Conservation (phyloP, 1,140 invertebrate species). For the Saccostrea glomerata region DNA sequence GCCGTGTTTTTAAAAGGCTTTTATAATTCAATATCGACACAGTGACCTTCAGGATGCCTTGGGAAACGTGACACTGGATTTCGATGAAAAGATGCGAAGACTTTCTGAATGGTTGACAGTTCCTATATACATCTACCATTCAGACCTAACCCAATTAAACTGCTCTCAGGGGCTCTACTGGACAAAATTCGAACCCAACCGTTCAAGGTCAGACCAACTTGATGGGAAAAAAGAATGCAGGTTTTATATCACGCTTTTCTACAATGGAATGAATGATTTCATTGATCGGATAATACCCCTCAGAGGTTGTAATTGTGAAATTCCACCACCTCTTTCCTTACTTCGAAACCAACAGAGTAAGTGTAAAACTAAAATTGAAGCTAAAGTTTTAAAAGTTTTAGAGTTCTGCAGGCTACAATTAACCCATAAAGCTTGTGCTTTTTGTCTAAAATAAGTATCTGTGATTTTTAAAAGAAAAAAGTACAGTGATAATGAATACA, state of each 20-base stretch:
- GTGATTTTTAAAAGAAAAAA: no score
- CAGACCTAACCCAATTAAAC: neutral
- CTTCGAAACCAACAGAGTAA: conserved; percentile 5
- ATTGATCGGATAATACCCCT: neutral
- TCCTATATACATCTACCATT: conserved; percentile 25
- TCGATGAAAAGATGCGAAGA: neutral
- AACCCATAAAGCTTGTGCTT: no score
- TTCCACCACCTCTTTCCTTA: conserved; percentile 11
- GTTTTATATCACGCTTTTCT: conserved; percentile 21
- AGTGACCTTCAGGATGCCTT: neutral
- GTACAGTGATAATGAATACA: no score
- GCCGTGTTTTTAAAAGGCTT: no score
- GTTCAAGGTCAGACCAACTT: neutral
- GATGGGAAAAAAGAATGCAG: neutral
- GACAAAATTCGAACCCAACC: neutral
- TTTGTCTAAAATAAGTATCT: no score
- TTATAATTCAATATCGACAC: no score
- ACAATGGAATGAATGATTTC: neutral
- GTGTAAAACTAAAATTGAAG: neutral
- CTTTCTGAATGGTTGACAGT: conserved; percentile 5
- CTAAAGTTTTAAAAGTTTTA: no score
- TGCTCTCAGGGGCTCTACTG: conserved; percentile 15
- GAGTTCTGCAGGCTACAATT: no score
- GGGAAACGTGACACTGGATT: neutral
- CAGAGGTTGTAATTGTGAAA: conserved; percentile 6